Conservation (phyloP, 2,797 vertebrate species). For the Carapus acus region DNA sequence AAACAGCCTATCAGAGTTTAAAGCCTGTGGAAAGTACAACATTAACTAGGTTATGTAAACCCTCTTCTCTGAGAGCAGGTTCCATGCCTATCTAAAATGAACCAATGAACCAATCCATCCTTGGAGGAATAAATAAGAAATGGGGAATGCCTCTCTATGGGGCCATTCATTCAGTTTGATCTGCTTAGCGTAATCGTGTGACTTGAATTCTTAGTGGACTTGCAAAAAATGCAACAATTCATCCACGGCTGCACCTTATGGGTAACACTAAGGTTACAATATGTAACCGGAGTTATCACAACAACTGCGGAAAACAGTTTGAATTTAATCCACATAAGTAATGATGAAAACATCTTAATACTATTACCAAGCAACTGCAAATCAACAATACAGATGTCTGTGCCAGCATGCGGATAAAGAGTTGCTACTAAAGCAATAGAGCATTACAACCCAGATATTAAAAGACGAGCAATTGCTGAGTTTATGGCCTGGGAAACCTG, state of each 20-base stretch:
- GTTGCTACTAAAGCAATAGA: constrained; percentile 52
- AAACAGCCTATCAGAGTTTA: constrained; percentile 19
- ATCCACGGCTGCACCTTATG: constrained; percentile 15
- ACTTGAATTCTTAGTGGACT: constrained; percentile 6
- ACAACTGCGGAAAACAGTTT: constrained; percentile 18
- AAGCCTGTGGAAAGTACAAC: constrained; percentile 17
- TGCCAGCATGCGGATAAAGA: constrained; percentile 63
- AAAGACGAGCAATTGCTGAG: constrained; percentile 32
- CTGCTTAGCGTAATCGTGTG: constrained; percentile 10
- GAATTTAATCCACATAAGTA: constrained; percentile 55
- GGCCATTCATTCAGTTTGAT: constrained; percentile 15
- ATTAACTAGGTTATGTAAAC: constrained; percentile 8
- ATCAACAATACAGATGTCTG: constrained; percentile 54
- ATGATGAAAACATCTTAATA: constrained; percentile 34
- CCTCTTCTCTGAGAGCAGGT: constrained; percentile 20
- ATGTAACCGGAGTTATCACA: constrained; percentile 40
- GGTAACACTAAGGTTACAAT: constrained; percentile 37
- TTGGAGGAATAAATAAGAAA: background rate
- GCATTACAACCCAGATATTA: constrained; percentile 45
- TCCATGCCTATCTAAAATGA: constrained; percentile 8
- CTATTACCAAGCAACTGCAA: constrained; percentile 54
- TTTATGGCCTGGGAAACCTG: constrained; percentile 83
- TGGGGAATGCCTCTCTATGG: background rate
- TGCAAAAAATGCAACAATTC: constrained; percentile 12
- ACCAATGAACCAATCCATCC: background rate